A percentile compares a stretch with the other conserved stretches of the same genome.
These are phyloP conservation scores for Acropora tenuis DNA, from an alignment of 64 coral and sea anemone genomes.

Conservation along the genomic window DNA sequence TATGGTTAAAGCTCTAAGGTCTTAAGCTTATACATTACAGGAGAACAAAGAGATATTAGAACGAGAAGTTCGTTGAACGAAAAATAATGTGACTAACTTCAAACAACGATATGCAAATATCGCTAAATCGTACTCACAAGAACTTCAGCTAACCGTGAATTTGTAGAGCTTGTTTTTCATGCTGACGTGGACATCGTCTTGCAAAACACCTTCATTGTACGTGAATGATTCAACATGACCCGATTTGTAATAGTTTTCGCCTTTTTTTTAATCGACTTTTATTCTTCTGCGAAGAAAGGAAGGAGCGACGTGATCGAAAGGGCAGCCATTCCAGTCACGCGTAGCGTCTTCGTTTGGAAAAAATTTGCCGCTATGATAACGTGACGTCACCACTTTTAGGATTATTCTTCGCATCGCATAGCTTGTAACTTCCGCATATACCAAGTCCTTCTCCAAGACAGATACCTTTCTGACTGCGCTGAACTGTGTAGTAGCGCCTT, in stretches of 20 bases:
- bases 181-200: background rate
- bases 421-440: no score
- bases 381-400: background rate
- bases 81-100: background rate
- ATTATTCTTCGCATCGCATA: background rate
- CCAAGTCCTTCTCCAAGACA: no score
- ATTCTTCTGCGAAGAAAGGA: no score
- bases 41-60: no score
- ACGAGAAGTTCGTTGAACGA: no score
- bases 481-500: no score
- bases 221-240: constrained; percentile 20
- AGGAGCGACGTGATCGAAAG: no score
- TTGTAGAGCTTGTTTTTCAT: constrained; percentile 44
- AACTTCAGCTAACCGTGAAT: background rate
- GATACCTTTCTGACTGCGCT: no score
- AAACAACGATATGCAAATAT: background rate
- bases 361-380: background rate
- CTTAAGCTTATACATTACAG: no score
- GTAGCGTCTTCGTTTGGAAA: background rate
- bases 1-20: no score
- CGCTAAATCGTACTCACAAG: background rate
- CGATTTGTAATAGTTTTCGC: constrained; percentile 28
- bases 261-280: background rate
- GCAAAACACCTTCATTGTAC: background rate
- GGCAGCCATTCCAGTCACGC: no score